Conservation (phyloP, 1,140 invertebrate species). For the Akabosia matsudoensis region DNA sequence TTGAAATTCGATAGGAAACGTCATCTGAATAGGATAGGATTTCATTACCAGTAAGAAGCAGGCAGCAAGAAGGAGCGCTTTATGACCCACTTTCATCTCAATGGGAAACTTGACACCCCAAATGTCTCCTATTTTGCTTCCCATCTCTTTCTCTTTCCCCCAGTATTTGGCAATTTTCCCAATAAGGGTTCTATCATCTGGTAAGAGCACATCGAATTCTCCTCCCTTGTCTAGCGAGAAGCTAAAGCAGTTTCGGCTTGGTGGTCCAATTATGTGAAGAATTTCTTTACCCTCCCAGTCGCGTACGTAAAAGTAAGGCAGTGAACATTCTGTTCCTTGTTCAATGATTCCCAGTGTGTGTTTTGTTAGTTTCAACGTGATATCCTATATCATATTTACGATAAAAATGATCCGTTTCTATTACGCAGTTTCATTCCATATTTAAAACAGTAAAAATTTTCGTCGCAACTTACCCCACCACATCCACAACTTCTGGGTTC, state of each 20-base stretch:
- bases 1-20: background rate
- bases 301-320: constrained; percentile 29
- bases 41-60: constrained; percentile 30
- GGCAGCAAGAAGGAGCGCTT: constrained; percentile 31
- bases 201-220: constrained; percentile 33
- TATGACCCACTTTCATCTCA: constrained; percentile 35
- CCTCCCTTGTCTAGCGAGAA: constrained; percentile 3
- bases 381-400: constrained; percentile 24
- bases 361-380: constrained; percentile 32
- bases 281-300: constrained; percentile 34
- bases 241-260: constrained; percentile 25
- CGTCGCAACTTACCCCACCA: constrained; percentile 32
- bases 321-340: constrained; percentile 37
- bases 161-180: constrained; percentile 41
- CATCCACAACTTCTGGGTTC: constrained; percentile 38
- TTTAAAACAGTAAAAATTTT: background rate
- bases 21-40: background rate
- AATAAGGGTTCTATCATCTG: constrained; percentile 18
- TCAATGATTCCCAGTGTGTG: constrained; percentile 38
- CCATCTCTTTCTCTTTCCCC: constrained; percentile 35
- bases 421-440: background rate
- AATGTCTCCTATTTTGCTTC: constrained; percentile 32
- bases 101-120: constrained; percentile 38
- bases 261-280: constrained; percentile 15
- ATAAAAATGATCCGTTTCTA: background rate